These are phyloP conservation scores for Sander lucioperca DNA, from an alignment of 2,113 vertebrate species.

Conservation along the genomic window DNA sequence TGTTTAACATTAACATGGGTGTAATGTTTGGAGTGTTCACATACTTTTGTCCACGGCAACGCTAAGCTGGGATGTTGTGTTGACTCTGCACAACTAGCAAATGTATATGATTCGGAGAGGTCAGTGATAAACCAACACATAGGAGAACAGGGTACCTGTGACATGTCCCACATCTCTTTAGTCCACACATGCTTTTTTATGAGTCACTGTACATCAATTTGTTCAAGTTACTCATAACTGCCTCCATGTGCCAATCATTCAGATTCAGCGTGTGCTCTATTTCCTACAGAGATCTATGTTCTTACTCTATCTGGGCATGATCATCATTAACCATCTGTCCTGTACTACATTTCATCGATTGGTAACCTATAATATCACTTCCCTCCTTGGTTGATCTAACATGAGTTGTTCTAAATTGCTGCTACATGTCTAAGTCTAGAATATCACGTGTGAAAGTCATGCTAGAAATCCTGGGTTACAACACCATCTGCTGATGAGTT, in stretches of 20 bases:
- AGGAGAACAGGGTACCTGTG: background rate
- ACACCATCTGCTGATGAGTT: slow-evolving; percentile 40
- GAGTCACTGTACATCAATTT: background rate
- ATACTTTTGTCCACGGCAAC: background rate
- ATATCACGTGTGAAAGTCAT: slow-evolving; percentile 2
- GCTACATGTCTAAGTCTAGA: background rate
- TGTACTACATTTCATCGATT: fast-evolving
- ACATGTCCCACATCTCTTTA: background rate
- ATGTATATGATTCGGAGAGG: background rate
- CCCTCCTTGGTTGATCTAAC: background rate
- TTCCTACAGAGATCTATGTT: slow-evolving; percentile 17
- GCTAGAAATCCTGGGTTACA: slow-evolving; percentile 1
- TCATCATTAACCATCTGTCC: slow-evolving; percentile 20
- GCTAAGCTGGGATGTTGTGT: background rate
- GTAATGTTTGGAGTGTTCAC: background rate
- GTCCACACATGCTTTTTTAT: background rate
- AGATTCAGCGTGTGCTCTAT: slow-evolving; percentile 47
- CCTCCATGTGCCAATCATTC: background rate
- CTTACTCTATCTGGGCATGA: slow-evolving; percentile 13
- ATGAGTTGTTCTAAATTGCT: background rate
- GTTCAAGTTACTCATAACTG: slow-evolving; percentile 34
- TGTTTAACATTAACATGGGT: background rate
- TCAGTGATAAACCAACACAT: background rate
- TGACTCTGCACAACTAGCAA: background rate
- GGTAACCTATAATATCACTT: background rate